Conservation (phyloP, 37 sponge, comb jelly and placozoan species). For the Spongilla lacustris region DNA sequence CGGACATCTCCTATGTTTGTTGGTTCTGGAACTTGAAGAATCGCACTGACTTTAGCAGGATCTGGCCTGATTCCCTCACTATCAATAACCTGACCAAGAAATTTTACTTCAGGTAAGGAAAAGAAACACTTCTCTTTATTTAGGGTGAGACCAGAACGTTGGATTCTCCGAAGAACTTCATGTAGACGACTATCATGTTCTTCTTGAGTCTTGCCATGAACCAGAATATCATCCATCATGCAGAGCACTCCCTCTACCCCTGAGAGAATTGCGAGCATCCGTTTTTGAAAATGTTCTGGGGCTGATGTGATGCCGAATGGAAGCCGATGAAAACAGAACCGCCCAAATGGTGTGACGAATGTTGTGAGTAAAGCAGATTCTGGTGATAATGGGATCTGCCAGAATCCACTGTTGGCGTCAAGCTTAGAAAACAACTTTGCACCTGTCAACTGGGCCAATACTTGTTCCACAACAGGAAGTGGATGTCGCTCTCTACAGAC, state of each 20-base stretch:
- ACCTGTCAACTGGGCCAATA: conserved; percentile 30
- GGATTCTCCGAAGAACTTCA: conserved; percentile 27
- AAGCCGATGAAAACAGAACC: conserved; percentile 40
- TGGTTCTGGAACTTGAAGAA: conserved; percentile 16
- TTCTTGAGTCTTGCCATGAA: conserved; percentile 29
- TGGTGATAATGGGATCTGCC: conserved; percentile 50
- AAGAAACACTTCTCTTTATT: conserved; percentile 35
- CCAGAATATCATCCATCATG: conserved; percentile 40
- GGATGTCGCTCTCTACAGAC: conserved; percentile 48
- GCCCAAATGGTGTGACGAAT: conserved; percentile 62
- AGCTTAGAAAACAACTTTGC: conserved; percentile 54
- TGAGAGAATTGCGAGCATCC: conserved; percentile 21
- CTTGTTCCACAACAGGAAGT: conserved; percentile 60
- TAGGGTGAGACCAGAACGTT: conserved; percentile 28
- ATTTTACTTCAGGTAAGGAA: conserved; percentile 4
- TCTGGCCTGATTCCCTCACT: conserved; percentile 47
- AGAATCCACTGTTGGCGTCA: conserved; percentile 56
- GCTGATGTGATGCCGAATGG: conserved; percentile 62
- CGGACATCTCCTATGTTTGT: conserved; percentile 23
- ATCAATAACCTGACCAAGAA: conserved; percentile 30
- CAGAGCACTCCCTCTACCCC: conserved; percentile 37
- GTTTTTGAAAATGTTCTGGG: conserved; percentile 50
- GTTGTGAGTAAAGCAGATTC: conserved; percentile 51
- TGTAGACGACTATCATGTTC: conserved; percentile 52
- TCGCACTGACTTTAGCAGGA: conserved; percentile 40